These are phyloP conservation scores for Xenopus petersii DNA, from an alignment of 2,797 vertebrate genomes.

Conservation along the genomic window DNA sequence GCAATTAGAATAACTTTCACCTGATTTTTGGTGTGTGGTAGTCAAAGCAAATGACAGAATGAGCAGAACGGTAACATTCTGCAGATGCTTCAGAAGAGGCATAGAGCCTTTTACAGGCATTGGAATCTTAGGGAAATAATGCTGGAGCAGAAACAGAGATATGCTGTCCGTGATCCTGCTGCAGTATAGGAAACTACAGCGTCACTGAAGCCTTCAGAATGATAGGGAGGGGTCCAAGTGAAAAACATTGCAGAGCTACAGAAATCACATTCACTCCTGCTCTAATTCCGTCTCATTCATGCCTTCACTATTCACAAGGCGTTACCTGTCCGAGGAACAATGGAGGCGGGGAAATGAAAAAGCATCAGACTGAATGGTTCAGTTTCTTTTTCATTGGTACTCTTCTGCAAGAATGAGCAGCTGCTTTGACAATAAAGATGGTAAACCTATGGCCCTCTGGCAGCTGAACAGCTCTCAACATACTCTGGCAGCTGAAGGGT, in stretches of 20 bases:
- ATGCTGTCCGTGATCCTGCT: conserved; percentile 13
- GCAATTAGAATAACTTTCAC: neutral
- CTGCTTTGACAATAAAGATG: too few relatives aligned
- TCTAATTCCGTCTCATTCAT: neutral
- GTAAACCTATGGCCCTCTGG: too few relatives aligned
- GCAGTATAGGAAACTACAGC: conserved; percentile 15
- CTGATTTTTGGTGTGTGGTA: neutral
- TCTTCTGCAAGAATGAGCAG: too few relatives aligned
- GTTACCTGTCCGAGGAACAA: neutral
- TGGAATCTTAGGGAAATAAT: neutral
- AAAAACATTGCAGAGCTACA: conserved; percentile 9
- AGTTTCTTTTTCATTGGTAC: too few relatives aligned
- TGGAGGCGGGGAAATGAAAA: neutral
- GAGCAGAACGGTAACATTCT: conserved; percentile 25
- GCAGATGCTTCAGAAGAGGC: conserved; percentile 5
- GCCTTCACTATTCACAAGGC: neutral
- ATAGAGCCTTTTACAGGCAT: neutral
- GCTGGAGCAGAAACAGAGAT: conserved; percentile 9
- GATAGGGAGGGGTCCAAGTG: conserved; percentile 28
- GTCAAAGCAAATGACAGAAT: conserved; percentile 8
- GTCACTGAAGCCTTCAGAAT: conserved; percentile 19
- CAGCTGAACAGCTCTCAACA: too few relatives aligned
- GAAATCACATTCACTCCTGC: conserved; percentile 8
- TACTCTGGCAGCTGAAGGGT: too few relatives aligned
- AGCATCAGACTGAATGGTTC: neutral